phyloP scores from a whole-genome alignment of 2,888 invertebrate species.

The Xiphydria camelus region DNA sequence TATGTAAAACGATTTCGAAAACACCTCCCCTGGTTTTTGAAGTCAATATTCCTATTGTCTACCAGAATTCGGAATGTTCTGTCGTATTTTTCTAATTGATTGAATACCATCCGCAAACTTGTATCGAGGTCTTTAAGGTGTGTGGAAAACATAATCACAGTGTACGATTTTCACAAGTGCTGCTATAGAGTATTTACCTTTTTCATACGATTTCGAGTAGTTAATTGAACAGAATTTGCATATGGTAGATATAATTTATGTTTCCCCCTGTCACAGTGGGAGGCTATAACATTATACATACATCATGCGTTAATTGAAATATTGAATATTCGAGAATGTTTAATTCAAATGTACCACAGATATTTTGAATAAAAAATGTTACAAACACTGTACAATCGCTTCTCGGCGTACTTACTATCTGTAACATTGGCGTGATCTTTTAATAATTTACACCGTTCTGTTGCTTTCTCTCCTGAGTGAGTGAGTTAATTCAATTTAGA shows the following conservation, averaged over 20 bases:
- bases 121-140: not conserved
- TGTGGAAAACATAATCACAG: not conserved
- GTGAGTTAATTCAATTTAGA: no score
- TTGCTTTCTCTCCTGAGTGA: no score
- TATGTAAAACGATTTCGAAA: not conserved
- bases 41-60: not conserved
- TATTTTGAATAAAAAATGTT: constrained; percentile 37
- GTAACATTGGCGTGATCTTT: no score
- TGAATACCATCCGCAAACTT: not conserved
- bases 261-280: not conserved
- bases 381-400: no score
- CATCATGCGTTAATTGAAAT: constrained; percentile 5
- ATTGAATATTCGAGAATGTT: constrained; percentile 18
- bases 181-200: not conserved
- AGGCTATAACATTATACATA: constrained; percentile 11
- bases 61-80: no score
- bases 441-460: no score
- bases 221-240: not conserved
- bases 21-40: no score
- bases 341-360: constrained; percentile 30
- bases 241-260: not conserved
- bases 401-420: no score
- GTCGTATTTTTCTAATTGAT: no score
- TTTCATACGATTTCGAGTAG: constrained; percentile 1
- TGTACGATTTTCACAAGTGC: not conserved